These are phyloP conservation scores for Muscina levida DNA, from an alignment of 2,888 invertebrate species.

Conservation along the genomic window DNA sequence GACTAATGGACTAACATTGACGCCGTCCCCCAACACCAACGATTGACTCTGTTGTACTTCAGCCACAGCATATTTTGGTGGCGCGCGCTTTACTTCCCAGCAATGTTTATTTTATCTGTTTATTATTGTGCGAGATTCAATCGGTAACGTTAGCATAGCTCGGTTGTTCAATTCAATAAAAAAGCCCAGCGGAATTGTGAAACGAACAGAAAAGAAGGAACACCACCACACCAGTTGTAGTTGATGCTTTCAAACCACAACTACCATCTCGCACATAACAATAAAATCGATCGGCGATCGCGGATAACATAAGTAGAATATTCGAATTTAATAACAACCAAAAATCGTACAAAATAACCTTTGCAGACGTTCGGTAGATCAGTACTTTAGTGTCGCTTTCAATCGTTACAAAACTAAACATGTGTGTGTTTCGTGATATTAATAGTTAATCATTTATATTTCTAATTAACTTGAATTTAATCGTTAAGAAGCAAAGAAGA, in stretches of 20 bases:
- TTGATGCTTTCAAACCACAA: neutral
- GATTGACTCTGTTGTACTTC: neutral
- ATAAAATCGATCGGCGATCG: neutral
- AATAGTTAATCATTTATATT: neutral
- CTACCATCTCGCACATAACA: neutral
- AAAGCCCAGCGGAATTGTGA: neutral
- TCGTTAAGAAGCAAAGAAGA: no score
- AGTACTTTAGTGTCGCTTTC: neutral
- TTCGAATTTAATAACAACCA: neutral
- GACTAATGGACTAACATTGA: no score
- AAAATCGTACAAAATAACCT: neutral
- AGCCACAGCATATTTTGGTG: neutral
- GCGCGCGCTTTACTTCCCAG: neutral
- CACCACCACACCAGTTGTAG: neutral
- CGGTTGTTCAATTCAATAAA: neutral
- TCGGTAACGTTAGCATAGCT: slow-evolving; percentile 15
- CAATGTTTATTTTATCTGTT: slow-evolving; percentile 23
- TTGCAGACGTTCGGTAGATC: neutral
- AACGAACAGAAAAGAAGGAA: slow-evolving; percentile 1
- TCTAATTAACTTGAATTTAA: neutral
- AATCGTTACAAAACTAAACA: no score
- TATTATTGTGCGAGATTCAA: slow-evolving; percentile 21
- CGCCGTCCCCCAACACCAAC: no score
- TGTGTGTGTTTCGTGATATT: no score
- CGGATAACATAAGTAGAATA: neutral